Conservation (phyloP, 2,888 invertebrate genomes). For the Hecatera dysodea region DNA sequence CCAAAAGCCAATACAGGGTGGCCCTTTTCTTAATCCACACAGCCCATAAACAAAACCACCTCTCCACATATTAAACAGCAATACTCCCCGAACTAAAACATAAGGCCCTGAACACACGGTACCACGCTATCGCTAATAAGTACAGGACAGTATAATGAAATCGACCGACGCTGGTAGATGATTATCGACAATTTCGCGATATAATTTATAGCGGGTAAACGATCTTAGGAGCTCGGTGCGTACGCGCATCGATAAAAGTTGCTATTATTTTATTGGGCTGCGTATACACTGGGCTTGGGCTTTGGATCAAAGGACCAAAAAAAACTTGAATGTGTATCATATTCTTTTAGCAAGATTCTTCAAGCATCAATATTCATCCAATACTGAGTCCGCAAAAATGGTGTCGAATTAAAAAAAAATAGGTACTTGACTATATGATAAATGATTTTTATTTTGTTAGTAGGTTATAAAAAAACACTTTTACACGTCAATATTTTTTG, state of each 20-base stretch:
- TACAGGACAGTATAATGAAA: slow-evolving; percentile 80
- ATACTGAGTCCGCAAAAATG: no score
- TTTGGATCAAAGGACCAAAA: not conserved
- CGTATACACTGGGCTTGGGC: slow-evolving; percentile 63
- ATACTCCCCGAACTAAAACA: slow-evolving; percentile 33
- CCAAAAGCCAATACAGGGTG: not conserved
- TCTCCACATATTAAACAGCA: slow-evolving; percentile 35
- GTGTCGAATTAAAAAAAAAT: no score
- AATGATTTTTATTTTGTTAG: no score
- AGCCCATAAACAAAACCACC: slow-evolving; percentile 30
- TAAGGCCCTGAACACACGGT: slow-evolving; percentile 51
- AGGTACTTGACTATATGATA: no score
- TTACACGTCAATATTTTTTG: no score
- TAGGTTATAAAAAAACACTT: no score
- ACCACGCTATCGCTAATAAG: slow-evolving; percentile 74
- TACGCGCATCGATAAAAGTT: slow-evolving; percentile 81
- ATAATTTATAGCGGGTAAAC: slow-evolving; percentile 83
- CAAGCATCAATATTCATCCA: no score
- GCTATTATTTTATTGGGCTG: slow-evolving; percentile 79
- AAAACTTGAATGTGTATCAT: not conserved
- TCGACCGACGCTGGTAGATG: slow-evolving; percentile 75
- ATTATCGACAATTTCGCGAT: slow-evolving; percentile 85
- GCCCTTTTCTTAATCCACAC: not conserved
- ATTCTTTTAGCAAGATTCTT: no score
- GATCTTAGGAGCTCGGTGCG: slow-evolving; percentile 77